phyloP scores from a whole-genome alignment of 2,113 vertebrate species.

The Leptobrachium ailaonicum region DNA sequence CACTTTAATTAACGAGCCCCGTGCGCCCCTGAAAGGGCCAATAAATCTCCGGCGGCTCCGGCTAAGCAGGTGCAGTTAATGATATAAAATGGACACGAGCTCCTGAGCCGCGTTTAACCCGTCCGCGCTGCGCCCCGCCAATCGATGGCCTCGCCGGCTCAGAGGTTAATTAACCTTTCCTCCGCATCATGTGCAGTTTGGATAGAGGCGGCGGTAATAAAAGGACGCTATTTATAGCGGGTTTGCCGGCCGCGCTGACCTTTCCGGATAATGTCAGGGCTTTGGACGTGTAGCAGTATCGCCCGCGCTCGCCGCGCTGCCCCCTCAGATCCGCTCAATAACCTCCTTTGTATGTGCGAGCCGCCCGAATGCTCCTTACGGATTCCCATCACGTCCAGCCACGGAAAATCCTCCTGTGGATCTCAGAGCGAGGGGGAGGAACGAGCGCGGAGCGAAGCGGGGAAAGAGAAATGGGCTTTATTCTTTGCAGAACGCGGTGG shows the following conservation, averaged over 20 bases:
- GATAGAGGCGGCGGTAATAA: slow-evolving; percentile 28
- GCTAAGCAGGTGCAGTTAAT: slow-evolving; percentile 10
- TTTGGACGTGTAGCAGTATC: slow-evolving; percentile 7
- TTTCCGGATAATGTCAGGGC: slow-evolving; percentile 65
- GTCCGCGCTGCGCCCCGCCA: not conserved
- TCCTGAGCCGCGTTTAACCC: slow-evolving; percentile 22
- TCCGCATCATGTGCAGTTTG: not conserved
- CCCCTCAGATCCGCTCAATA: slow-evolving; percentile 4
- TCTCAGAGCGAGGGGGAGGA: not conserved
- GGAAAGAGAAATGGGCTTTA: no score
- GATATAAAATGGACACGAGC: not conserved
- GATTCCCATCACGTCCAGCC: slow-evolving; percentile 2
- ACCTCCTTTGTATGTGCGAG: slow-evolving; percentile 28
- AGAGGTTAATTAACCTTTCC: slow-evolving; percentile 42
- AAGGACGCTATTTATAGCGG: slow-evolving; percentile 55
- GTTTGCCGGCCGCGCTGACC: slow-evolving; percentile 44
- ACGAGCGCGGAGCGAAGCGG: not conserved
- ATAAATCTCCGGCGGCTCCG: no score
- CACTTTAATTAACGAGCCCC: no score
- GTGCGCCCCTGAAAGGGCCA: no score
- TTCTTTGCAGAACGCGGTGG: no score
- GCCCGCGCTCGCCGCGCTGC: not conserved
- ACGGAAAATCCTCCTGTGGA: slow-evolving; percentile 27
- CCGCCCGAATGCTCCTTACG: slow-evolving; percentile 1
- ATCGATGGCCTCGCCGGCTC: not conserved